Evolutionary conservation across 35 echinoderm and acorn worm genomes (phyloP).

Genomic region (Apostichopus japonicus): DNA sequence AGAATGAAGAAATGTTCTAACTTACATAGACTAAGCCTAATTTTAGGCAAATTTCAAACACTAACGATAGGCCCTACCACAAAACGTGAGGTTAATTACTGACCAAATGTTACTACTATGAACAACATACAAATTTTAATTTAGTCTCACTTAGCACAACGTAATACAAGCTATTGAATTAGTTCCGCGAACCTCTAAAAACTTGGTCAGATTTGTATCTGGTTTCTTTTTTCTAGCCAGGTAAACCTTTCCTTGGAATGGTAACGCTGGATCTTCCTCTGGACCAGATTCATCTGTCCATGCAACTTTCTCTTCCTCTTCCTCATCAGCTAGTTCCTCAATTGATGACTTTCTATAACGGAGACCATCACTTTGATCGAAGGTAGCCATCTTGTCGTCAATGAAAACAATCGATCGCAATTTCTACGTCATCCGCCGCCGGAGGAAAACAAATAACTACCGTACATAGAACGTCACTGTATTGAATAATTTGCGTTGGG

Average conservation of each 20-base stretch:
- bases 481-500: too few relatives aligned
- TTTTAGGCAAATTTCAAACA: too few relatives aligned
- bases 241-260: constrained; percentile 92
- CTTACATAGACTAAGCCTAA: too few relatives aligned
- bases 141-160: too few relatives aligned
- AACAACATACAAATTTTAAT: too few relatives aligned
- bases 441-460: background rate
- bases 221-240: constrained; percentile 94
- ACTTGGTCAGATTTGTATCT: constrained; percentile 63
- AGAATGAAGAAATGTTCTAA: too few relatives aligned
- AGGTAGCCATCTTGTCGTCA: constrained; percentile 41
- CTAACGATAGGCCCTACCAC: too few relatives aligned
- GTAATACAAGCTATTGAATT: background rate
- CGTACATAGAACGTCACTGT: too few relatives aligned
- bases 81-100: too few relatives aligned
- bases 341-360: constrained; percentile 21
- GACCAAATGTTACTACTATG: too few relatives aligned
- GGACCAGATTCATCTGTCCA: constrained; percentile 73
- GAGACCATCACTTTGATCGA: background rate
- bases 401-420: constrained; percentile 40
- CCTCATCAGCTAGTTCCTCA: background rate
- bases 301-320: constrained; percentile 62
- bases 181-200: constrained; percentile 75
- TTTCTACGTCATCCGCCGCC: background rate
- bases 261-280: constrained; percentile 79